These are phyloP conservation scores for Diachasmimorpha longicaudata DNA, from an alignment of 1,140 invertebrate species.

Conservation along the genomic window DNA sequence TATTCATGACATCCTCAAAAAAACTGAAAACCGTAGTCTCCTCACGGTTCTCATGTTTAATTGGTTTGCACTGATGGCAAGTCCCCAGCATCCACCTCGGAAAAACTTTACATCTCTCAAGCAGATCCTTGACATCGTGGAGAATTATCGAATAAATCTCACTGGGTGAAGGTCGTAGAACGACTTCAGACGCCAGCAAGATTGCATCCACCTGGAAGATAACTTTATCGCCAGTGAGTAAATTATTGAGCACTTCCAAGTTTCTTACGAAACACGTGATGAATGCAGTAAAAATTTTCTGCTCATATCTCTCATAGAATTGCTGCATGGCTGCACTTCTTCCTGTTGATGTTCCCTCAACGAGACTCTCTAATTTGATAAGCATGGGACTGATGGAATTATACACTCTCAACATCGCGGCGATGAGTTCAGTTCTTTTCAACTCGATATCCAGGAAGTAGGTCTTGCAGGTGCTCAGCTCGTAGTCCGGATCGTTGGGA, in stretches of 20 bases:
- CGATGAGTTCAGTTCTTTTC: slow-evolving; percentile 71
- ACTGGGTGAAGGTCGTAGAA: slow-evolving; percentile 72
- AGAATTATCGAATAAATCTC: slow-evolving; percentile 80
- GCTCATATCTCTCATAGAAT: slow-evolving; percentile 76
- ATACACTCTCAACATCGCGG: slow-evolving; percentile 73
- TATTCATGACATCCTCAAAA: slow-evolving; percentile 77
- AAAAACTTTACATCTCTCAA: slow-evolving; percentile 75
- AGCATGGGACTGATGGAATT: slow-evolving; percentile 77
- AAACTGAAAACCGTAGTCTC: slow-evolving; percentile 72
- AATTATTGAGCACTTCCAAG: slow-evolving; percentile 72
- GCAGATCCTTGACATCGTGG: slow-evolving; percentile 69
- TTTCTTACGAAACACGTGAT: slow-evolving; percentile 72
- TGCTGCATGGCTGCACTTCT: slow-evolving; percentile 69
- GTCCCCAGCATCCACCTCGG: slow-evolving; percentile 85
- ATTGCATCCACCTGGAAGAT: slow-evolving; percentile 81
- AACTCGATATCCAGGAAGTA: slow-evolving; percentile 74
- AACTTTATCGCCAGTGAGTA: slow-evolving; percentile 66
- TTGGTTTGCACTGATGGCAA: slow-evolving; percentile 74
- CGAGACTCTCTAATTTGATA: slow-evolving; percentile 81
- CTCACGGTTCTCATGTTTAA: slow-evolving; percentile 64
- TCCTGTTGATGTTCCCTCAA: slow-evolving; percentile 71
- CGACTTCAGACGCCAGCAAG: slow-evolving; percentile 75
- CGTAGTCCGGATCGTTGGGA: slow-evolving; percentile 31
- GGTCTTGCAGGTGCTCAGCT: slow-evolving; percentile 60
- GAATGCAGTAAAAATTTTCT: slow-evolving; percentile 69